Base-by-base conservation (phyloP, 2,888 invertebrate species). In the Palloptera scutellata region DNA sequence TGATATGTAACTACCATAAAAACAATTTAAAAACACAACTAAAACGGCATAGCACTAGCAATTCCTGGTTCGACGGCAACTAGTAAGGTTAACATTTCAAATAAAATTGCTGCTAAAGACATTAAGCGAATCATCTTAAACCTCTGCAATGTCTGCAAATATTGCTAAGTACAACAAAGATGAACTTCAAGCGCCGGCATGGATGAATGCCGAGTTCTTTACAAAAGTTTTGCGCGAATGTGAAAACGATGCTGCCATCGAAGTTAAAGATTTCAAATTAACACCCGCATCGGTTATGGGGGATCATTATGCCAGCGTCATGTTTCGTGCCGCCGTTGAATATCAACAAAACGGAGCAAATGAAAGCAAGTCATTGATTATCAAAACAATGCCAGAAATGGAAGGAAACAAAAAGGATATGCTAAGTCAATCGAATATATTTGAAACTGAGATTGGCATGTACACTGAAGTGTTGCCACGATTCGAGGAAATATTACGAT, bases 331-430 rank as follows among this genome's bases (percentile, higher is more conserved):
- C 0, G 61, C 5, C 10, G 64, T 76, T 1, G 64, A 65, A 4
- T 75, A 73, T 53, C 54, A 45, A 13, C 59, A 53, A 3, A 30
- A 45, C 1, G 62, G 19, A 0, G 58, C 15, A 5, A 43, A 53
- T 1, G 67, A 67, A 48, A 58, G 61, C 6, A 61, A 45, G 30
- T 69, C 59, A 1, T 60, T 66, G 65, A 76, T 82, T 19, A 73
- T 81, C 1, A 82, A 83, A 64, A 77, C 78, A 0, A 78, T 80
- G 78, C 80, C 81, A 0, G 74, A 76, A 12, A 11, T n/a, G 15
- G 76, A 79, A 4, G 75, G 79, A 1, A 17, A 61, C 0, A 81
- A 81, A 66, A 77, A 69, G 57, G 77, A 80, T 0, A 43, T 81
- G 40, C 19, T 82, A 9, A 67, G 42, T 0, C 72, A 75, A 1